Conservation (phyloP, 2,888 invertebrate genomes). For the Geotrupes spiniger region DNA sequence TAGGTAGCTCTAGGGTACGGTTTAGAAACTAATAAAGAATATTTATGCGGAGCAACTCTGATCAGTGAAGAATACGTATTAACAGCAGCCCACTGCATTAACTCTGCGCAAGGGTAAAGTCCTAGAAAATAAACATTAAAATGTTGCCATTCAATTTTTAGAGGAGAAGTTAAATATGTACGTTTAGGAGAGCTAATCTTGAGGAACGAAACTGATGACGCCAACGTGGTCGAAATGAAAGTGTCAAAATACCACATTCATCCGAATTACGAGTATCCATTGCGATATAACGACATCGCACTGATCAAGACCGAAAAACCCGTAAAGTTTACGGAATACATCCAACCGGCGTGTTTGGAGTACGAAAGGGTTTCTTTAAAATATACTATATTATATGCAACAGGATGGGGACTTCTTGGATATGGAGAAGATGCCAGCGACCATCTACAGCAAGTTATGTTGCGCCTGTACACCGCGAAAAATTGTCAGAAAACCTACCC, state of each 20-base stretch:
- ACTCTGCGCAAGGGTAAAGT: neutral
- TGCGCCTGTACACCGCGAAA: neutral
- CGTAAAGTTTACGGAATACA: constrained; percentile 43
- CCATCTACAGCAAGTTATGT: neutral
- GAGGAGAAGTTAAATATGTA: constrained; percentile 5
- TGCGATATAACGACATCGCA: constrained; percentile 54
- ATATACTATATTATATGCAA: constrained; percentile 27
- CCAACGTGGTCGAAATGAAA: constrained; percentile 37
- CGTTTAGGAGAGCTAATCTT: constrained; percentile 52
- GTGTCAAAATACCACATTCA: constrained; percentile 43
- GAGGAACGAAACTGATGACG: constrained; percentile 29
- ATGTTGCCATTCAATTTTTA: constrained; percentile 6
- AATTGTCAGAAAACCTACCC: neutral
- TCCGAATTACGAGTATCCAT: constrained; percentile 45
- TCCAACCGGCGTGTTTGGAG: constrained; percentile 51
- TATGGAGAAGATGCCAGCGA: constrained; percentile 9
- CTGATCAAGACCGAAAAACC: constrained; percentile 46
- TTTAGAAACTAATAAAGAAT: no score
- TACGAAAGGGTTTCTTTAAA: neutral
- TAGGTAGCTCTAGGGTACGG: no score
- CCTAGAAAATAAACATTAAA: no score
- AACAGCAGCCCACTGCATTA: neutral
- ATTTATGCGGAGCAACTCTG: no score
- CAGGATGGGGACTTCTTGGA: constrained; percentile 61
- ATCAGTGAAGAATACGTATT: neutral